These are phyloP conservation scores for Romanogobio albipinnatus DNA, from an alignment of 2,113 vertebrate genomes.

Conservation along the genomic window DNA sequence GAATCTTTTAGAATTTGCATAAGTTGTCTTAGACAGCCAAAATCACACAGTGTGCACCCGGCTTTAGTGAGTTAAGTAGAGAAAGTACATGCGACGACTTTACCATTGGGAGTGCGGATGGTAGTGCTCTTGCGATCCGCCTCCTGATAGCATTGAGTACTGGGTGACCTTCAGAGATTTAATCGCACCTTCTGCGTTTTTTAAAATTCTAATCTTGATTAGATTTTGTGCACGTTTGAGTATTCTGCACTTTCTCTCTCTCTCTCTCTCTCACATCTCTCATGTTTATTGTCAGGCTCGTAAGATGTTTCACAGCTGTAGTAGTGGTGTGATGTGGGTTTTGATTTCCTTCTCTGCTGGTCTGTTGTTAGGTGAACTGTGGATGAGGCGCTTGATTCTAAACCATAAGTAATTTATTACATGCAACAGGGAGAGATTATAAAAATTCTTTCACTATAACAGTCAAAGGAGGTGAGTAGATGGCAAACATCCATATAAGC, in stretches of 20 bases:
- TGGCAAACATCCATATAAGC: constrained; percentile 5
- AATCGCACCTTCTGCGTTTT: background rate
- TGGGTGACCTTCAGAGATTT: constrained; percentile 9
- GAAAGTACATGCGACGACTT: background rate
- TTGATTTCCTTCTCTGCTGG: constrained; percentile 23
- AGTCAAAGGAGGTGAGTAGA: background rate
- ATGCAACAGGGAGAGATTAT: background rate
- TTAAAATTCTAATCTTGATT: background rate
- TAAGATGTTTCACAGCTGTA: constrained; percentile 23
- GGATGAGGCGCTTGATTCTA: background rate
- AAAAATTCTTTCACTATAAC: background rate
- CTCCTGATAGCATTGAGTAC: background rate
- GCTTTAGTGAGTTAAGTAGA: background rate
- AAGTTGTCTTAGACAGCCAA: too few species aligned
- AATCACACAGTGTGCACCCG: too few species aligned
- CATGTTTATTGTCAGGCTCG: constrained; percentile 15
- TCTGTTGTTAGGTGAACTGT: constrained; percentile 14
- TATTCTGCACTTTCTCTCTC: background rate
- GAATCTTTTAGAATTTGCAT: too few species aligned
- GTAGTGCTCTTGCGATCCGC: background rate
- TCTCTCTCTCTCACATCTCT: background rate
- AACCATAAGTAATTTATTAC: constrained; percentile 6
- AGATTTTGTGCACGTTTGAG: background rate
- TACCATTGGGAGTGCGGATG: background rate
- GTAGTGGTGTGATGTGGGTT: constrained; percentile 28